Evolutionary conservation across 2,113 vertebrate genomes (phyloP).

Genomic region (Corythoichthys haematopterus): DNA sequence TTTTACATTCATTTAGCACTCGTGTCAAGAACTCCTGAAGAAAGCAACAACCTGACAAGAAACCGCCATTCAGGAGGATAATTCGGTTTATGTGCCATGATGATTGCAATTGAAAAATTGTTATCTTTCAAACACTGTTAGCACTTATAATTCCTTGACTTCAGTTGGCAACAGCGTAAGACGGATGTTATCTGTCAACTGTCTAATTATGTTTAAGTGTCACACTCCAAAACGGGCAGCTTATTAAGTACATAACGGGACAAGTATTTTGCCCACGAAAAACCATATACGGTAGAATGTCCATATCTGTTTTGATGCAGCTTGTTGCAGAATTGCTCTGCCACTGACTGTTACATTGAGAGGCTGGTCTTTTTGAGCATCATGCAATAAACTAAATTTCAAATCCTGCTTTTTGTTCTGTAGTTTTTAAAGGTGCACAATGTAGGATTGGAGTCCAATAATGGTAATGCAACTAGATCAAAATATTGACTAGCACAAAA

Average conservation of each 20-base stretch:
- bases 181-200: neutral
- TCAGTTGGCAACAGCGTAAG: neutral
- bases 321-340: neutral
- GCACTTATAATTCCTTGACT: neutral
- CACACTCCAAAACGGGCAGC: neutral
- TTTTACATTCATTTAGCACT: neutral
- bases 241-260: neutral
- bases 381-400: slow-evolving; percentile 30
- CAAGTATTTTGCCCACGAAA: neutral
- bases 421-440: no score
- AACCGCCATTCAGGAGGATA: neutral
- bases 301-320: neutral
- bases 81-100: neutral
- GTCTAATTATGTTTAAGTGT: neutral
- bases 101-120: neutral
- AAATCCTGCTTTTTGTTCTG: neutral
- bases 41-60: neutral
- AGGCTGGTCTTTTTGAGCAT: slow-evolving; percentile 22
- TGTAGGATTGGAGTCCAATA: no score
- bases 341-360: slow-evolving; percentile 42
- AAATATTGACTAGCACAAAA: no score
- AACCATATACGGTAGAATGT: slow-evolving; percentile 12
- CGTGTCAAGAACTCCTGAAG: neutral
- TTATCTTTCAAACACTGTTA: neutral
- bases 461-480: no score